Base-by-base conservation (phyloP, 2,113 vertebrate species). In the Rousettus leschenaultii region DNA sequence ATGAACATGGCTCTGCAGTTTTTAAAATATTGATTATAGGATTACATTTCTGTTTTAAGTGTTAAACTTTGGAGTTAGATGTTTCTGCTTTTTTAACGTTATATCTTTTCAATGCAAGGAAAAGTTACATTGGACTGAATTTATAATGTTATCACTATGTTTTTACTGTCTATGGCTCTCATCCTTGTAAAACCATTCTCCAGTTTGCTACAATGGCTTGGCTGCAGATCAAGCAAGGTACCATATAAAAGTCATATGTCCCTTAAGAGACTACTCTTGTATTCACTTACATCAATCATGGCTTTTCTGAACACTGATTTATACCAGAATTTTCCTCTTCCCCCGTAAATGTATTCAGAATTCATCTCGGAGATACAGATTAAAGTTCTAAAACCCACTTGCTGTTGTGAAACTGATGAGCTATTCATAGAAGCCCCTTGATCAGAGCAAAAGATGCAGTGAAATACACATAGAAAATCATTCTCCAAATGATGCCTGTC, bases 301-400 rank as follows among this genome's bases (percentile, higher is more conserved):
- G 97, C 59, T 97, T 97, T 84, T 91, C 59, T 95, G 90, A 95
- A 78, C 9, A 35, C 33, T 93, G 48, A 94, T 95, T 96, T 91
- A 57, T 95, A 55, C 65, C 45, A 78, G 70, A 94, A 43, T 33
- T 95, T 21, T 63, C n/a, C 21, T 88, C 89, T 3, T 57, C 55
- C 28, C 59, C 59, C 26, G 1, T 94, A 96, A 95, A 88, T 91
- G 92, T 73, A 96, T 96, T 48, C 92, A 97, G 63, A 63, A 92
- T 63, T 48, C 7, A 38, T 92, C 59, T 94, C 45, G 53, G 90
- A 94, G 77, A 12, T 59, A 77, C 77, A 98, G 89, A 86, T 83
- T 96, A 38, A 96, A 96, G 86, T 45, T 98, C 91, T 95, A 65
- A 97, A 97, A 97, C 59, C 61, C 22, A 80, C 96, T 94, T 94